Evolutionary conservation across 1,140 invertebrate species (phyloP), one percentile per base, ranked within the genome.

Genomic region (Geopemphigus sp.): DNA sequence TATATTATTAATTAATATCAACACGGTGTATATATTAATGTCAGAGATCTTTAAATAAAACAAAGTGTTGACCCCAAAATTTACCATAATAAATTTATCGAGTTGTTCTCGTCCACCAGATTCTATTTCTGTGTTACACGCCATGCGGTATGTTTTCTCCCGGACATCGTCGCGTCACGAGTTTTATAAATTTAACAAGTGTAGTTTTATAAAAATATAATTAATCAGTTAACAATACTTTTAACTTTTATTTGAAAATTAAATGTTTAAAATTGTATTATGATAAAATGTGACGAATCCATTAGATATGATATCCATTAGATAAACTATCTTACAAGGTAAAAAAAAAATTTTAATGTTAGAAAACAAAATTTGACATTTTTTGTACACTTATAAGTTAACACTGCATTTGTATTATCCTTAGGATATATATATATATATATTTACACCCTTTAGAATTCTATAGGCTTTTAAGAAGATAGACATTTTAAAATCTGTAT

Each of bases 41-140:
- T 57, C 39, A 17, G 73, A 22, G 29, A 59, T 76, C 73, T 76
- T 74, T 59, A 74, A 74, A 76, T 76, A 76, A 76, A 59, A 10
- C 56, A 45, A 59, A 57, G 56, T 76, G 73, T 76, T 76, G 73
- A 76, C 73, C 73, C 73, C 73, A 76, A 76, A 76, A 61, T 76
- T 76, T 76, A 76, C 73, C 32, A 76, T 76, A 76, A 76, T 76
- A 76, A 76, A 76, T 76, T 76, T 76, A 76, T 76, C 73, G 56
- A 15, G 66, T 70, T 53, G 73, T 76, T 76, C 56, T 76, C 56
- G 73, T 59, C 73, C 73, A 59, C 56, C 56, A 59, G 54, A 76
- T 76, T 76, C 73, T 76, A 76, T 76, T 76, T 76, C 73, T 76
- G 73, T 76, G 56, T 76, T 45, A 14, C 56, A n/a, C 22, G 73